phyloP scores from a whole-genome alignment of 1,140 invertebrate species.

The Nymphalis io region DNA sequence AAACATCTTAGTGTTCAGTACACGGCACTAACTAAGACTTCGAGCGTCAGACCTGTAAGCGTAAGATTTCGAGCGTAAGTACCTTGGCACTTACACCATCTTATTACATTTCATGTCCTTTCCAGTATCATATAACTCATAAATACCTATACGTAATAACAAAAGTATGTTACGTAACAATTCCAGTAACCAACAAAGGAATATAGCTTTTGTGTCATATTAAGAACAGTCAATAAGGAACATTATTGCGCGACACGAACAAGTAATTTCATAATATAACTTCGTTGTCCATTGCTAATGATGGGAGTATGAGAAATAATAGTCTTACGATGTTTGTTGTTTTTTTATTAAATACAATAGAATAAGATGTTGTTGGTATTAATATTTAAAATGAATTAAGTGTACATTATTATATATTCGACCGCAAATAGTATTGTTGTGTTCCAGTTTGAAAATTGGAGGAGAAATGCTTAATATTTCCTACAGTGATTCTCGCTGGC shows the following conservation, averaged over 20 bases:
- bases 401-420: too few relatives aligned
- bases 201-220: not conserved
- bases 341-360: too few relatives aligned
- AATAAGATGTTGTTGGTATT: too few relatives aligned
- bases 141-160: slow-evolving; percentile 5
- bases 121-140: not conserved
- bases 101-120: not conserved
- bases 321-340: not conserved
- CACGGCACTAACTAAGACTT: too few relatives aligned
- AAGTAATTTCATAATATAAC: not conserved
- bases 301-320: slow-evolving; percentile 1
- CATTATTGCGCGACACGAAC: not conserved
- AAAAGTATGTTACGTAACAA: slow-evolving; percentile 5
- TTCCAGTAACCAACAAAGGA: slow-evolving; percentile 6
- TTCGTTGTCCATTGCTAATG: not conserved
- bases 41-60: too few relatives aligned
- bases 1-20: too few relatives aligned
- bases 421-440: too few relatives aligned
- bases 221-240: not conserved
- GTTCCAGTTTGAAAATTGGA: too few relatives aligned
- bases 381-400: too few relatives aligned
- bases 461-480: too few relatives aligned
- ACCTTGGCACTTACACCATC: not conserved
- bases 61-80: too few relatives aligned
- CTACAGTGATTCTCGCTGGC: too few relatives aligned